A percentile compares a stretch with the other conserved stretches of the same genome.
Conservation (phyloP, 2,113 vertebrate species). For the Polypterus bichir region DNA sequence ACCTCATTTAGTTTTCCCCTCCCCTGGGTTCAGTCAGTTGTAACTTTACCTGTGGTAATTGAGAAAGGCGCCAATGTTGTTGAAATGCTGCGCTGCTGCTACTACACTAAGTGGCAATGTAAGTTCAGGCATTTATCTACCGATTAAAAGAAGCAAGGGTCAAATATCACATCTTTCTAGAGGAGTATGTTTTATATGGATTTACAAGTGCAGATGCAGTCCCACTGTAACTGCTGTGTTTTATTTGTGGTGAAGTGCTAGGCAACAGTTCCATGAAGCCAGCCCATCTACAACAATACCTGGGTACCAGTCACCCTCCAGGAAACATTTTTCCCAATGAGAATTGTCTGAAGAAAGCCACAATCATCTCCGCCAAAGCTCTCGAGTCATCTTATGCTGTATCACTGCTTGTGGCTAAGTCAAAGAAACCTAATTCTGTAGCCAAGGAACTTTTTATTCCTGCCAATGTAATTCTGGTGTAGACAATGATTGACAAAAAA, state of each 20-base stretch:
- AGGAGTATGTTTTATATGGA: conserved; percentile 5
- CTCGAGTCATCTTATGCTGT: conserved; percentile 14
- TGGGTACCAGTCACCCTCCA: conserved; percentile 6
- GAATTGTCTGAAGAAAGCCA: conserved; percentile 14
- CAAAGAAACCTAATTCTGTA: conserved; percentile 8
- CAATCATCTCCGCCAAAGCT: conserved; percentile 12
- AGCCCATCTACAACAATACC: conserved; percentile 12
- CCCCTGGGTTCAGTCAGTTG: too few relatives aligned
- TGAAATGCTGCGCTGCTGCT: too few relatives aligned
- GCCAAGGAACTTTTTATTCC: conserved; percentile 10
- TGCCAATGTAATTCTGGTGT: neutral
- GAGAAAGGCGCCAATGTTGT: too few relatives aligned
- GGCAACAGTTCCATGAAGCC: conserved; percentile 6
- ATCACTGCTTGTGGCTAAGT: conserved; percentile 10
- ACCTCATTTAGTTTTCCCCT: too few relatives aligned
- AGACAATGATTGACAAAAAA: conserved; percentile 5
- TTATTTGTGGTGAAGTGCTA: conserved; percentile 7
- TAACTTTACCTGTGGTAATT: too few relatives aligned
- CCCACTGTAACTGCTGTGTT: conserved; percentile 6
- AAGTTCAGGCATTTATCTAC: too few relatives aligned
- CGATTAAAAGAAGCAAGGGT: neutral
- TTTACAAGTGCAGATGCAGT: neutral
- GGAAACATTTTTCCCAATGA: conserved; percentile 5
- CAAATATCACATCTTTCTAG: neutral
- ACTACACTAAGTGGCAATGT: too few relatives aligned